phyloP scores from a whole-genome alignment of 53 echinoderm and acorn worm species.

The Actinopyga echinites region DNA sequence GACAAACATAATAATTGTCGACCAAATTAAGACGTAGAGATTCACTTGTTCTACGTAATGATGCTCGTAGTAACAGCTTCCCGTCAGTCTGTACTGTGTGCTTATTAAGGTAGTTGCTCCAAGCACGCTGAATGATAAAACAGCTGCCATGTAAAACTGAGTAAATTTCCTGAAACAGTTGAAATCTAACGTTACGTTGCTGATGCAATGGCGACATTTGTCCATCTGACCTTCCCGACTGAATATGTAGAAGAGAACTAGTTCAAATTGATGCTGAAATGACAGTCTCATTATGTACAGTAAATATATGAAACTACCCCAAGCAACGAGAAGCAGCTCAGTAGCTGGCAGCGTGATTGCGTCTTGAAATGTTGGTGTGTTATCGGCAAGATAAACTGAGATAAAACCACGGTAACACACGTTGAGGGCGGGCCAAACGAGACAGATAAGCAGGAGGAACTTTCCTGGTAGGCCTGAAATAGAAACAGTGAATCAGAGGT shows the following conservation, averaged over 20 bases:
- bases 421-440: conserved; percentile 7
- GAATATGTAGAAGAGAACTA: neutral
- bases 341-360: neutral
- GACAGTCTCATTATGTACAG: conserved; percentile 20
- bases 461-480: conserved; percentile 18
- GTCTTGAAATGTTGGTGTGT: neutral
- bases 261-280: conserved; percentile 7
- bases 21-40: conserved; percentile 69
- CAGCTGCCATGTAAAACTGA: conserved; percentile 6
- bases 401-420: neutral
- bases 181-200: neutral
- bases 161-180: conserved; percentile 16
- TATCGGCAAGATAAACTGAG: neutral
- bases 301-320: conserved; percentile 25
- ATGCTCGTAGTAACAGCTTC: neutral
- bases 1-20: conserved; percentile 77
- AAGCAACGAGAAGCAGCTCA: neutral
- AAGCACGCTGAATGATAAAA: neutral
- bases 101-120: conserved; percentile 3
- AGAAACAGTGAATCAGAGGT: neutral
- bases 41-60: conserved; percentile 19
- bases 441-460: neutral
- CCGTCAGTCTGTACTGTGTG: conserved; percentile 3
- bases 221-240: conserved; percentile 25
- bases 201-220: conserved; percentile 11